These are phyloP conservation scores for Collichthys lucidus DNA, from an alignment of 2,113 vertebrate genomes.

Conservation along the genomic window DNA sequence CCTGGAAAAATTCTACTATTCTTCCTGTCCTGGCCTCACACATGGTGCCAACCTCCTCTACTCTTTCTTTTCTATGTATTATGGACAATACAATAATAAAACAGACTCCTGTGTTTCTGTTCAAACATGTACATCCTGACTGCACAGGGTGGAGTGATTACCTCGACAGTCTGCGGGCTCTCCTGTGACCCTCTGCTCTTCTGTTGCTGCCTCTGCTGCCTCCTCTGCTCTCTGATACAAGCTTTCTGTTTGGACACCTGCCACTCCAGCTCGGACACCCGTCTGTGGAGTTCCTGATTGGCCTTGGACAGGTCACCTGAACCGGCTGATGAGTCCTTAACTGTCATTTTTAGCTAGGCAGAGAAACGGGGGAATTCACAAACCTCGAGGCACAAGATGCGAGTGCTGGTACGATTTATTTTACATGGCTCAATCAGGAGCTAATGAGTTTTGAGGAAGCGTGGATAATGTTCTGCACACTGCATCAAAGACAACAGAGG, in stretches of 20 bases:
- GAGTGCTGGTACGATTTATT: not conserved
- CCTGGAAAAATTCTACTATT: not conserved
- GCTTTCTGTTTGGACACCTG: slow-evolving; percentile 21
- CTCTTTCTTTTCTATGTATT: not conserved
- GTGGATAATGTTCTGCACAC: not conserved
- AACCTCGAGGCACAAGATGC: not conserved
- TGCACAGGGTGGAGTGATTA: not conserved
- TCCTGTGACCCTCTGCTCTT: slow-evolving; percentile 1
- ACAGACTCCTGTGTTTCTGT: too few relatives aligned
- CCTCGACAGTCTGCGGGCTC: not conserved
- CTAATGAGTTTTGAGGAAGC: not conserved
- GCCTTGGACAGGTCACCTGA: slow-evolving; percentile 12
- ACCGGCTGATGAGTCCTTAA: not conserved
- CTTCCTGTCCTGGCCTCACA: not conserved
- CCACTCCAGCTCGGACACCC: slow-evolving; percentile 3
- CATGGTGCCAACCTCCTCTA: not conserved
- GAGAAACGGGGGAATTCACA: not conserved
- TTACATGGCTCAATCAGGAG: not conserved
- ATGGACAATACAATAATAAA: not conserved
- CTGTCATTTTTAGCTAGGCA: slow-evolving; percentile 7
- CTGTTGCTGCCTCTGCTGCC: slow-evolving; percentile 15
- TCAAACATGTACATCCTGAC: not conserved
- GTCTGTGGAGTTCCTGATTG: not conserved
- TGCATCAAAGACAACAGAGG: slow-evolving; percentile 6
- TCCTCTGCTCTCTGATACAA: not conserved